Base-by-base conservation (phyloP, 1,140 invertebrate genomes). In the Homalodisca vitripennis region DNA sequence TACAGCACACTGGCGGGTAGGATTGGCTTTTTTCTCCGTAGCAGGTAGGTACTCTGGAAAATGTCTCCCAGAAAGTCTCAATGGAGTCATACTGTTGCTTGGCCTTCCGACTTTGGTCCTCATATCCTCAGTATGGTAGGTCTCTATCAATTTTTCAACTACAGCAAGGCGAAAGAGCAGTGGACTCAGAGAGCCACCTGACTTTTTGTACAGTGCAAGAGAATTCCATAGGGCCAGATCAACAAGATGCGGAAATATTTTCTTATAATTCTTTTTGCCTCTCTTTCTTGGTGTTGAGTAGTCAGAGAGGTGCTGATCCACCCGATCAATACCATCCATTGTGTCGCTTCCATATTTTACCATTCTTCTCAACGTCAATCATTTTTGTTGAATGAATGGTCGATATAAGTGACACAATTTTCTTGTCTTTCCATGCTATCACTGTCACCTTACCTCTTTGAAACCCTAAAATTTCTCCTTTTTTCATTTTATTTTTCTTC, bases 321-420 rank as follows among this genome's bases (percentile, higher is more conserved):
- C 32, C 32, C 47, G 6, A 29, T 70, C 68, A 6, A 70, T 30
- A 10, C 29, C 60, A 29, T 24, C 32, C 68, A 70, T 70, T 22
- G 17, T 10, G 34, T 41, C 34, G 34, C 17, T 41, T 41, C 17
- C 17, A 10, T 41, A 41, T 6, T 17, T 41, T 6, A 41, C 34
- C 34, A 10, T 17, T 6, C 17, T 41, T 41, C 20, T 66, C 64
- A 47, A 22, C 31, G 3, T 66, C 64, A 32, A 10, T 57, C 53
- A 57, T 22, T 20, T 6, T 22, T 27, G 13, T 20, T 10, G 53
- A 10, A 41, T 41, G 34, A 41, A 41, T 41, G 34, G 34, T 41
- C 6, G 34, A 10, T 10, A 41, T 29, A 13, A 27, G 30, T 3
- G 13, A 29, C 10, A 62, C 57, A 6, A 14, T 22, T 26, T 22